phyloP scores from a whole-genome alignment of 2,797 vertebrate genomes.

The Onychomys torridus region DNA sequence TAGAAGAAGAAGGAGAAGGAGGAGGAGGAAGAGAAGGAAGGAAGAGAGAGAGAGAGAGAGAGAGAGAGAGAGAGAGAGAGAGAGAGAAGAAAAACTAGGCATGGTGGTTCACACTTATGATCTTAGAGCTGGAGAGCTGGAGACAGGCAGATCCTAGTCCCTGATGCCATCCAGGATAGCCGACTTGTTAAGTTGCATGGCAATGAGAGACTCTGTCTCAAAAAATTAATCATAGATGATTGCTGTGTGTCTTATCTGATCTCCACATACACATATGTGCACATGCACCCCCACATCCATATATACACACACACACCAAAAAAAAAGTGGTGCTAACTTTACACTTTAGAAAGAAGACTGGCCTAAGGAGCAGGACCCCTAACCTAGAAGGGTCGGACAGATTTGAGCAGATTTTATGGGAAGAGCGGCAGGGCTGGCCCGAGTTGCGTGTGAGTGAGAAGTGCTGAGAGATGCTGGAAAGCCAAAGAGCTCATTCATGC shows the following conservation, averaged over 20 bases:
- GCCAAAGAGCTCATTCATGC: background rate
- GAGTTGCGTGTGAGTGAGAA: accelerated
- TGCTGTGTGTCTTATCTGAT: background rate
- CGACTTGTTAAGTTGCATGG: background rate
- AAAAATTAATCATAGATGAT: background rate
- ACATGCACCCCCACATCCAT: background rate
- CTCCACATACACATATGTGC: background rate
- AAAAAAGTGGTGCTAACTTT: background rate
- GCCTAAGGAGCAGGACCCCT: background rate
- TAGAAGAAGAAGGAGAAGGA: no score
- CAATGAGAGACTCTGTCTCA: background rate
- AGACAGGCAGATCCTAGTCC: background rate
- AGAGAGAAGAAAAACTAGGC: background rate
- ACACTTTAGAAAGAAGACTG: background rate
- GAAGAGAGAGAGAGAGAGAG: no score
- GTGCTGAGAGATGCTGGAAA: background rate
- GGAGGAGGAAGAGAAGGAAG: no score
- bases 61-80: no score
- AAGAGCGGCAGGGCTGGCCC: background rate
- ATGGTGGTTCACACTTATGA: background rate
- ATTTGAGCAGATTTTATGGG: background rate
- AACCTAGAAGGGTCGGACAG: background rate
- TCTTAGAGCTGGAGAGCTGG: no score
- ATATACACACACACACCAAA: background rate
- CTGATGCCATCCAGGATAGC: background rate